phyloP scores from a whole-genome alignment of 2,888 invertebrate species.

The Chromoteleia sp. region DNA sequence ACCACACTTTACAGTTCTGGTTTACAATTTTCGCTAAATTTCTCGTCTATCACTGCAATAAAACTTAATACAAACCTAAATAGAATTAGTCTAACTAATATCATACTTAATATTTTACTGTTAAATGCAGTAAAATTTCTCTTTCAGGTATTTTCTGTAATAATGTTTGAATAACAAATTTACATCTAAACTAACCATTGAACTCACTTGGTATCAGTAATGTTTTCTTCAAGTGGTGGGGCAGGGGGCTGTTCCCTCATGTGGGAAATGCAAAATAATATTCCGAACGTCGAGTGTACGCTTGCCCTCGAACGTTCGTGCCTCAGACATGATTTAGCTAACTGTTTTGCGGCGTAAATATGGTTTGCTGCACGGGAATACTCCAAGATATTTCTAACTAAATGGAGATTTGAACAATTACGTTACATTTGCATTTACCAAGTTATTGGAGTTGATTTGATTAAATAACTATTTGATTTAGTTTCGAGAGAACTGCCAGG shows the following conservation, averaged over 20 bases:
- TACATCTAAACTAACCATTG: constrained; percentile 25
- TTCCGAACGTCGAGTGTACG: constrained; percentile 68
- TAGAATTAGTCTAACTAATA: too few species aligned
- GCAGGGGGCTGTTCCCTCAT: constrained; percentile 65
- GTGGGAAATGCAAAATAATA: constrained; percentile 81
- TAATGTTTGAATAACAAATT: constrained; percentile 1
- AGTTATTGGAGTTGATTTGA: constrained; percentile 54
- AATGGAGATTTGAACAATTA: constrained; percentile 66
- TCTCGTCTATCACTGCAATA: too few species aligned
- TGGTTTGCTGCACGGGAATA: constrained; percentile 54
- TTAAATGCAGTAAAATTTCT: too few species aligned
- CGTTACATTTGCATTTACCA: constrained; percentile 59
- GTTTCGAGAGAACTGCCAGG: constrained; percentile 13
- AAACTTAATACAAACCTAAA: too few species aligned
- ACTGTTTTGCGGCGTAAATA: constrained; percentile 67
- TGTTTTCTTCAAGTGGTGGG: constrained; percentile 55
- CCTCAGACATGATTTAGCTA: constrained; percentile 66
- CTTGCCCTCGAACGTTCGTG: constrained; percentile 64
- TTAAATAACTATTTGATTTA: constrained; percentile 58
- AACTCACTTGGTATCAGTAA: constrained; percentile 36
- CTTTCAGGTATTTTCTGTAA: too few species aligned
- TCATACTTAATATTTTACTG: not conserved
- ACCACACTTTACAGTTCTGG: too few species aligned
- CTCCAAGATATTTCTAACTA: constrained; percentile 63
- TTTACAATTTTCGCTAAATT: too few species aligned